Percentiles rank a stretch among this genome's conserved stretches.
These are phyloP conservation scores for Sarcophilus harrisii DNA, from an alignment of 2,797 vertebrate species.

Conservation along the genomic window DNA sequence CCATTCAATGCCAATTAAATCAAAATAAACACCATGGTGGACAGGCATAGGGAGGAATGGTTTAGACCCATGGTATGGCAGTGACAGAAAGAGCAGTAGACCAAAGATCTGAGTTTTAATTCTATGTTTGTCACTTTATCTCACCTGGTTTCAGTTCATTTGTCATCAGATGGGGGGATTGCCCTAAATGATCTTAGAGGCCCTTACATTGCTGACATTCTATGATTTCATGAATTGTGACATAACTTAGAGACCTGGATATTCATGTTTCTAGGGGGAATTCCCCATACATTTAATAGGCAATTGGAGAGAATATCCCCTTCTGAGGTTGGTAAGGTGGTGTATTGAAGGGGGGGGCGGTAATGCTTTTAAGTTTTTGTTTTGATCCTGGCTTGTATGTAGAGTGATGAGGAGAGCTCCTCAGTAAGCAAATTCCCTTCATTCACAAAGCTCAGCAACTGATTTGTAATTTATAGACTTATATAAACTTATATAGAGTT, in stretches of 20 bases:
- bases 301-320: neutral
- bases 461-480: neutral
- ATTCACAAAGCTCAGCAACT: neutral
- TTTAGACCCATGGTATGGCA: neutral
- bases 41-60: neutral
- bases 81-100: neutral
- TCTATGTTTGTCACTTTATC: neutral
- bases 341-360: neutral
- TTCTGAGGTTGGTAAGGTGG: neutral
- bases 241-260: neutral
- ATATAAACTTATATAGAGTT: no score
- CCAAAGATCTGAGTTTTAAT: neutral
- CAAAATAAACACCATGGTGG: neutral
- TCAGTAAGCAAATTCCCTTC: neutral
- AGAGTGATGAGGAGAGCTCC: neutral
- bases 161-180: neutral
- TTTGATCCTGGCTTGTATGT: neutral
- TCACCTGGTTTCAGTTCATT: neutral
- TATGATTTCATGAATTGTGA: constrained; percentile 5
- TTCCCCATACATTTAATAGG: neutral
- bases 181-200: neutral
- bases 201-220: neutral
- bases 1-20: neutral
- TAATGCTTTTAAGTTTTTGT: neutral
- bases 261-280: neutral